phyloP scores from a whole-genome alignment of 2,888 invertebrate genomes.

The Agrilus cyanescens region DNA sequence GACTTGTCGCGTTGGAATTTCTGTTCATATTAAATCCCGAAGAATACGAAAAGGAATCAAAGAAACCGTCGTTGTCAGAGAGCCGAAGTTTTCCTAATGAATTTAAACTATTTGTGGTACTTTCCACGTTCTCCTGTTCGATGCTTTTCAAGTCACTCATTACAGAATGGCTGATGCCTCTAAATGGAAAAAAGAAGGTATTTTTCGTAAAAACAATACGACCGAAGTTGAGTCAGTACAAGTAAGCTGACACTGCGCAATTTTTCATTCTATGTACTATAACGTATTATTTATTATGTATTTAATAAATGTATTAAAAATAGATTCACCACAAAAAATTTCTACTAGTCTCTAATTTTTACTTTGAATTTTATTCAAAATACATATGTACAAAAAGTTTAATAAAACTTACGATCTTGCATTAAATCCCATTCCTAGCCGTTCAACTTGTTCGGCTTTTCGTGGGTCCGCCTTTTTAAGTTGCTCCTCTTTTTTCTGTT shows the following conservation, averaged over 20 bases:
- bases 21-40: conserved; percentile 50
- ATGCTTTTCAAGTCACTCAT: conserved; percentile 83
- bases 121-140: conserved; percentile 62
- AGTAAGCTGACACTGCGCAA: too few species aligned
- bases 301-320: too few species aligned
- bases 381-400: conserved; percentile 1
- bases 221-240: too few species aligned
- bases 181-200: conserved; percentile 23
- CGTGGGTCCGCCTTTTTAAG: conserved; percentile 61
- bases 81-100: conserved; percentile 30
- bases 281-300: too few species aligned
- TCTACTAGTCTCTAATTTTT: too few species aligned
- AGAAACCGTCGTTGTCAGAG: conserved; percentile 38
- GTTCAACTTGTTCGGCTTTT: conserved; percentile 79
- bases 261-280: too few species aligned
- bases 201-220: not conserved
- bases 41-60: conserved; percentile 40
- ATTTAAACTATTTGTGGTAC: conserved; percentile 34
- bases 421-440: conserved; percentile 84
- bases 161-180: conserved; percentile 74
- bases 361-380: conserved; percentile 4
- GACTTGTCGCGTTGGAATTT: conserved; percentile 27
- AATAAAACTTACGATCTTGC: conserved; percentile 36
- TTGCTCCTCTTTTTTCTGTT: conserved; percentile 60
- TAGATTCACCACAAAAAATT: too few species aligned